Conservation (phyloP, 1,140 invertebrate species). For the Spodoptera frugiperda region DNA sequence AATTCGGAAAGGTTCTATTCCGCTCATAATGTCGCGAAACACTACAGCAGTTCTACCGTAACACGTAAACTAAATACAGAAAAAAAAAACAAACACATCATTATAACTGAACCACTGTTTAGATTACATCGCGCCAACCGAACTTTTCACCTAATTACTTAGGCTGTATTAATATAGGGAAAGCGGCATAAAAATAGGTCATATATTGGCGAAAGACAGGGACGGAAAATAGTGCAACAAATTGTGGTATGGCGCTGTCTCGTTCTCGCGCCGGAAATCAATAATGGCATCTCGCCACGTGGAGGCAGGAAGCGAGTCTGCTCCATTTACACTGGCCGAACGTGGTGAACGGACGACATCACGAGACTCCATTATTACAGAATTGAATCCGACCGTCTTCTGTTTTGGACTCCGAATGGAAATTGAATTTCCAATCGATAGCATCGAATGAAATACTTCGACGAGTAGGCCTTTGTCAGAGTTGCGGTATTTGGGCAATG, state of each 20-base stretch:
- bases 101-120: constrained; percentile 48
- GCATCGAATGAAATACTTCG: constrained; percentile 31
- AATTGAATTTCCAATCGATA: constrained; percentile 54
- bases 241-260: constrained; percentile 80
- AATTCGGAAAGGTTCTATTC: constrained; percentile 3
- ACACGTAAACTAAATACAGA: constrained; percentile 27
- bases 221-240: constrained; percentile 85
- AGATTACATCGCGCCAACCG: constrained; percentile 68
- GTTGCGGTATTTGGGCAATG: constrained; percentile 17
- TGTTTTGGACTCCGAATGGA: constrained; percentile 47
- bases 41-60: constrained; percentile 25
- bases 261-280: constrained; percentile 83
- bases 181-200: constrained; percentile 86
- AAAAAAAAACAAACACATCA: constrained; percentile 42
- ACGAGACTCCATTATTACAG: constrained; percentile 48
- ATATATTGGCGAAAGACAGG: constrained; percentile 82
- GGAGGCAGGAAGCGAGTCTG: constrained; percentile 77
- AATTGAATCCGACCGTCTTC: constrained; percentile 56
- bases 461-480: constrained; percentile 27
- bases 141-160: constrained; percentile 84
- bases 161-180: constrained; percentile 84
- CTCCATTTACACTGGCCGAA: constrained; percentile 77
- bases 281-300: constrained; percentile 85
- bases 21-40: constrained; percentile 11
- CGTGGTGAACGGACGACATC: constrained; percentile 65